Percentiles rank a stretch among this genome's conserved stretches.
Conservation (phyloP, 2,888 invertebrate species). For the Pterostichus madidus region DNA sequence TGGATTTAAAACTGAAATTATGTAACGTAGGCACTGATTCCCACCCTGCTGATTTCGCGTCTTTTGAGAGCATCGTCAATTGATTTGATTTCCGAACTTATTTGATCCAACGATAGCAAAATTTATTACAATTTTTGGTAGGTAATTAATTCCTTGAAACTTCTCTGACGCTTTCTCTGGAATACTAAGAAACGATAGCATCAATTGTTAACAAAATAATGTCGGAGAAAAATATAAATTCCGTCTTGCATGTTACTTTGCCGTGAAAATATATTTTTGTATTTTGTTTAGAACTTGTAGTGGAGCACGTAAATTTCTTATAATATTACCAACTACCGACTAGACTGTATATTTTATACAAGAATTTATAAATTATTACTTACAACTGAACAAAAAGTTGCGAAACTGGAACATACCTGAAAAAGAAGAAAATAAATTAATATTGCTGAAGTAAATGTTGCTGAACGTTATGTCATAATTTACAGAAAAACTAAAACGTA, state of each 20-base stretch:
- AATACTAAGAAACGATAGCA: conserved; percentile 30
- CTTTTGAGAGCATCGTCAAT: conserved; percentile 24
- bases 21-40: conserved; percentile 3
- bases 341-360: conserved; percentile 30
- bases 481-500: not conserved
- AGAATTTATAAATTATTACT: conserved; percentile 47
- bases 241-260: conserved; percentile 18
- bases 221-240: conserved; percentile 5
- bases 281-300: conserved; percentile 34
- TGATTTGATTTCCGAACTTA: conserved; percentile 18
- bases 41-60: conserved; percentile 4
- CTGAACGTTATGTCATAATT: not conserved
- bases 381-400: conserved; percentile 20
- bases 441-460: not conserved
- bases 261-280: conserved; percentile 40
- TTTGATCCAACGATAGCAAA: conserved; percentile 16
- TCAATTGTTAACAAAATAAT: conserved; percentile 36
- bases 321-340: conserved; percentile 8
- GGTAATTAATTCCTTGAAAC: conserved; percentile 35
- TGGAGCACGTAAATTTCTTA: conserved; percentile 37
- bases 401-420: conserved; percentile 34
- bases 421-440: conserved; percentile 35
- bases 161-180: conserved; percentile 5
- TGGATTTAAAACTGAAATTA: conserved; percentile 10
- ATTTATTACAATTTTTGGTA: conserved; percentile 29